Base-by-base conservation (phyloP, 2,113 vertebrate genomes). In the Thalassoma bifasciatum region DNA sequence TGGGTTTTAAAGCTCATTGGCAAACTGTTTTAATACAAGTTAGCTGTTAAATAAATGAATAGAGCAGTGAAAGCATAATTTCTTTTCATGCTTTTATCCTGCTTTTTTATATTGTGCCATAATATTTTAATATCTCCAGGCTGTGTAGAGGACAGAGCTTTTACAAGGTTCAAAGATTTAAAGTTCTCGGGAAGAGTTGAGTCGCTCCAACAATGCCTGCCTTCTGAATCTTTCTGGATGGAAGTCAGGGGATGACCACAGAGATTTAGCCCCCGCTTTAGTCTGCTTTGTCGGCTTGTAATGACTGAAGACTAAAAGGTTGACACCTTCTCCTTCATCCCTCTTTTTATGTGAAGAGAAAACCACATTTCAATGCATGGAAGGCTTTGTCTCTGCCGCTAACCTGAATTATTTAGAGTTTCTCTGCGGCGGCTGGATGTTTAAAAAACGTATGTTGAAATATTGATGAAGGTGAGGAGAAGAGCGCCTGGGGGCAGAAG, bases 391-490 rank as follows among this genome's bases (percentile, higher is more conserved):
- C 85, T 84, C 79, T 50, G 70, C 64, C 23, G 30, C 86, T 68
- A n/a, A n/a, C 17, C 77, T 94, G 90, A 94, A 94, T 94, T 86
- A 94, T 94, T 95, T 91, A 95, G 81, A 75, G 57, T 86, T 71
- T 82, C 84, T 90, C 81, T 66, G 76, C 66, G 66, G 76, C 65
- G 75, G 87, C 53, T 73, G 86, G 86, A 91, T 92, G 92, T 93
- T 94, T 94, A 90, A 92, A 93, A 94, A 94, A 92, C 85, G 77
- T 83, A 87, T 49, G 60, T 73, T 94, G 86, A 94, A 94, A 95
- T 92, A 95, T 95, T 95, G 88, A 95, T 94, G 91, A 94, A 92
- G 92, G 91, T 92, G 91, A 93, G 77, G 76, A 87, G 79, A 81
- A 86, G 75, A 88, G 87, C 63, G 78, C 92, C 92, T 59, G 66